Evolutionary conservation across 1,140 invertebrate genomes (phyloP), one percentile per base, ranked within the genome.

Genomic region (Caerostris darwini): DNA sequence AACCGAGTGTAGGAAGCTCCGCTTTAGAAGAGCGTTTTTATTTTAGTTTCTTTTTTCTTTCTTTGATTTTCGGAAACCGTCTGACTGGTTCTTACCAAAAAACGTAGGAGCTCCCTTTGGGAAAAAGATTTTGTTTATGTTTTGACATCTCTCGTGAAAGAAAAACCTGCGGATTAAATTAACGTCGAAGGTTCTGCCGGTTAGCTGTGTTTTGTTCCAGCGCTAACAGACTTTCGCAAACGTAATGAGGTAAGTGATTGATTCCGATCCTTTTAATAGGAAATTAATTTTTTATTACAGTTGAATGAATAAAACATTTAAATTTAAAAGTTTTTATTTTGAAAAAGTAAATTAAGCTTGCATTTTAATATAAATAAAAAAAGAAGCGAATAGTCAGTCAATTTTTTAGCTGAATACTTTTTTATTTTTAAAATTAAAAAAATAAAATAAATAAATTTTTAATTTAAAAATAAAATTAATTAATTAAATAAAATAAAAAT

Each of bases 121-220:
- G 87, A 34, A 19, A 67, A 88, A 88, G 86, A n/a, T 90, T 90
- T 90, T 81, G 67, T 90, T 90, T 90, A 59, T 81, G 64, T 58
- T 90, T 90, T 81, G 53, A 77, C 64, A 81, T 58, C 57, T 58
- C 10, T 56, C 8, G 89, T 90, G 53, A 56, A 50, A 81, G 71
- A 59, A 59, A 81, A 89, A 54, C 89, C 64, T 61, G 61, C 34
- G 89, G 69, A 81, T 90, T 90, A 90, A 90, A 81, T 90, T 90
- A 81, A 77, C 56, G 53, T 81, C 53, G 57, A 53, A 90, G 71
- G 67, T 61, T 81, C 50, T 56, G 69, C 53, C 54, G 88, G 54
- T 53, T 54, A 54, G 87, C 50, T 89, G 85, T 69, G 87, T 89
- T 57, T 69, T 59, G 57, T 87, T 87, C 61, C 61, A 7, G 34